Conservation (phyloP, 2,113 vertebrate genomes). For the Clarias macrocephalus region DNA sequence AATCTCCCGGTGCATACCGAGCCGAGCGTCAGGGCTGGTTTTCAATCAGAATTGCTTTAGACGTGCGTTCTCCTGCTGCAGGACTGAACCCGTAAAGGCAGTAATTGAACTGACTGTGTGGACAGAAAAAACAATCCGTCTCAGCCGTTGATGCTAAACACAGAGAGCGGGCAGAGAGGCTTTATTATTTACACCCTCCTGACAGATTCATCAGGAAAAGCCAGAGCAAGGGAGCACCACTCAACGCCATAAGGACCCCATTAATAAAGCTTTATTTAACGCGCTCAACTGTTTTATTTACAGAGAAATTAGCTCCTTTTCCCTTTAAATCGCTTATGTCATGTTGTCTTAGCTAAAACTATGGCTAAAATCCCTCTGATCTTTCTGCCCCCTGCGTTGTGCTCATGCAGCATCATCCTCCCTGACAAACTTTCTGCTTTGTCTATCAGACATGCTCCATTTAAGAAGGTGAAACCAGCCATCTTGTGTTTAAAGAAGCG, state of each 20-base stretch:
- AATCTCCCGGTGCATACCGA: constrained; percentile 44
- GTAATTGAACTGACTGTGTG: constrained; percentile 73
- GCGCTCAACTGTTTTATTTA: background rate
- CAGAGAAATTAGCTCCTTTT: background rate
- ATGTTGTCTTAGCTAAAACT: background rate
- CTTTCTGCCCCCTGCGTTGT: background rate
- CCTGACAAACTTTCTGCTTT: background rate
- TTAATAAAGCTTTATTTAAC: constrained; percentile 59
- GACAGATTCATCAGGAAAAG: constrained; percentile 64
- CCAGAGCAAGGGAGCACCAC: constrained; percentile 53
- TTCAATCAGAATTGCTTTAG: constrained; percentile 71
- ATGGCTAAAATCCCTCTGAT: background rate
- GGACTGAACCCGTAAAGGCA: constrained; percentile 67
- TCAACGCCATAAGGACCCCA: constrained; percentile 56
- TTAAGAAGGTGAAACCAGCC: constrained; percentile 19
- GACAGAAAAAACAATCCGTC: constrained; percentile 70
- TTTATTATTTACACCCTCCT: constrained; percentile 53
- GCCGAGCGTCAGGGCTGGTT: constrained; percentile 31
- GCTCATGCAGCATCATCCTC: background rate
- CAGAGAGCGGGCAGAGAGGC: constrained; percentile 27
- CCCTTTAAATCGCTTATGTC: background rate
- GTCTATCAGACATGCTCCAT: background rate
- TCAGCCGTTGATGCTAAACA: constrained; percentile 30
- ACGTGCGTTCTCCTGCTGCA: constrained; percentile 62
- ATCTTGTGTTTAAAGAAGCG: constrained; percentile 30